Conservation (phyloP, 2,797 vertebrate species). For the Karalla daura region DNA sequence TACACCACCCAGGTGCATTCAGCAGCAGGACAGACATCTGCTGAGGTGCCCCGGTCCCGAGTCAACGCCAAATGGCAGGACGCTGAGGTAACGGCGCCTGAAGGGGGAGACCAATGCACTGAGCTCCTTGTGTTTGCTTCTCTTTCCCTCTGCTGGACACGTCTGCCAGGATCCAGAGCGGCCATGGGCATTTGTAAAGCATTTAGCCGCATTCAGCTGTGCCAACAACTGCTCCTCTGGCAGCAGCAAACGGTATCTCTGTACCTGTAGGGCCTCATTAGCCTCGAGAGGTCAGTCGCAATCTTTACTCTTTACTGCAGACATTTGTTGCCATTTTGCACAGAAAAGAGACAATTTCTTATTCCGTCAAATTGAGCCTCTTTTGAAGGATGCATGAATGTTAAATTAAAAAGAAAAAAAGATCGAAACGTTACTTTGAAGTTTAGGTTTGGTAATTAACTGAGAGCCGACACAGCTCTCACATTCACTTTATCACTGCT, state of each 20-base stretch:
- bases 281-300: neutral
- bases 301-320: neutral
- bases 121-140: neutral
- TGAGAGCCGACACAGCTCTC: too few relatives aligned
- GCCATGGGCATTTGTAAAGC: slow-evolving; percentile 20
- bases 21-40: slow-evolving; percentile 20
- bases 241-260: slow-evolving; percentile 13
- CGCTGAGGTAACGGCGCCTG: slow-evolving; percentile 18
- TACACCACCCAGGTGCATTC: neutral
- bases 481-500: too few relatives aligned
- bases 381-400: too few relatives aligned
- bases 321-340: neutral
- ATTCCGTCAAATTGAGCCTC: too few relatives aligned
- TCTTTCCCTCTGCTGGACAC: neutral
- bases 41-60: slow-evolving; percentile 14
- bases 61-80: slow-evolving; percentile 35
- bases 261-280: slow-evolving; percentile 12
- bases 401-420: too few relatives aligned
- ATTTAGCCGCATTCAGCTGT: slow-evolving; percentile 18
- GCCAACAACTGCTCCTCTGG: slow-evolving; percentile 20
- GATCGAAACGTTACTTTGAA: too few relatives aligned
- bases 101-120: slow-evolving; percentile 9
- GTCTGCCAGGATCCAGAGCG: slow-evolving; percentile 22
- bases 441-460: too few relatives aligned
- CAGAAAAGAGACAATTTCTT: neutral